These are phyloP conservation scores for Brachycybe producta DNA, from an alignment of 2,888 invertebrate genomes.

Conservation along the genomic window DNA sequence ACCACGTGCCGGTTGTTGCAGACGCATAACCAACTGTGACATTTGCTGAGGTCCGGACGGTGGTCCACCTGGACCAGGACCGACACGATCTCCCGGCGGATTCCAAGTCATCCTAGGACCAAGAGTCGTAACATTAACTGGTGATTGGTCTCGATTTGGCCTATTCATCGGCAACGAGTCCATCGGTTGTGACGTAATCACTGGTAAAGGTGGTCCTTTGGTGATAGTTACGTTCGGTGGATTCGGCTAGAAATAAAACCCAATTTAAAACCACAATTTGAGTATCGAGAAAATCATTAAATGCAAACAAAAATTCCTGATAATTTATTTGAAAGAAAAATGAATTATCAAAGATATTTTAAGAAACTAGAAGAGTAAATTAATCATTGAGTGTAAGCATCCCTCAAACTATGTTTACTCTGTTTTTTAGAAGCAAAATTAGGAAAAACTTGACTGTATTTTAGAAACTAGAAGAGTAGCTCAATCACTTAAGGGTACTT, in stretches of 20 bases:
- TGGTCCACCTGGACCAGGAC: background rate
- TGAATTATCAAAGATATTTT: no score
- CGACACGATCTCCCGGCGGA: background rate
- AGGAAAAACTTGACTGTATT: no score
- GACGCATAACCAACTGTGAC: conserved; percentile 3
- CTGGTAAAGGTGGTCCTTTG: conserved; percentile 20
- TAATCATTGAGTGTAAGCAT: no score
- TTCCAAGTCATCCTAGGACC: conserved; percentile 11
- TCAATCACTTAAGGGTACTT: no score
- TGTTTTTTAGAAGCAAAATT: no score
- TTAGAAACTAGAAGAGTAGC: no score
- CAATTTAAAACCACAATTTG: no score
- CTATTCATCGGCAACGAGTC: background rate
- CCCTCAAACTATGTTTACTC: no score
- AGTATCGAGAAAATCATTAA: background rate
- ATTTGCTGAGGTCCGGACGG: background rate
- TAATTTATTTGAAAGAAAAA: no score
- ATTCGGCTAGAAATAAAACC: conserved; percentile 21
- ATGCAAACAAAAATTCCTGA: background rate
- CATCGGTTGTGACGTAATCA: conserved; percentile 4
- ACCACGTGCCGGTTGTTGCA: background rate
- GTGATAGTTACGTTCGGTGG: conserved; percentile 26
- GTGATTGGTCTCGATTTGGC: conserved; percentile 11
- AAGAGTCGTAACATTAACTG: background rate
- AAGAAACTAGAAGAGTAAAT: no score